These are phyloP conservation scores for Ivindomyrus marchei DNA, from an alignment of 2,113 vertebrate genomes.

Conservation along the genomic window DNA sequence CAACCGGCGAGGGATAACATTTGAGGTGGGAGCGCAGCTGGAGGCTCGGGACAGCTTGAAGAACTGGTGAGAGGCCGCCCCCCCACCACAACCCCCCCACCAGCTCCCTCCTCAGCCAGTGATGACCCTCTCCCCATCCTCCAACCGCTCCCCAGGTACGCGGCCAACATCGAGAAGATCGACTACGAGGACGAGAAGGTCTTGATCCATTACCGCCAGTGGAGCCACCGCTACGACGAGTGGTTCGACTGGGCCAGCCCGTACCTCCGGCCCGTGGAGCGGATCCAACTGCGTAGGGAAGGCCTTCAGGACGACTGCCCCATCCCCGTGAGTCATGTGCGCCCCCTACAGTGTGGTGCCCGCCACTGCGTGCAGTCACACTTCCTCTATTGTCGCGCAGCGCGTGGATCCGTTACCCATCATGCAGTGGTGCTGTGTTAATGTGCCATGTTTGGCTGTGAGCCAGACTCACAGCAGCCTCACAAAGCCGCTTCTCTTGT, in stretches of 20 bases:
- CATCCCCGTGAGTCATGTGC: constrained; percentile 66
- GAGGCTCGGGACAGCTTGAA: constrained; percentile 97
- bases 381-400: not conserved
- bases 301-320: constrained; percentile 76
- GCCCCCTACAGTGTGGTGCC: not conserved
- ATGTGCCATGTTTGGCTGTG: not conserved
- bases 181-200: constrained; percentile 87
- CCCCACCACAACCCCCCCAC: constrained; percentile 27
- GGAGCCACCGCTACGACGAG: constrained; percentile 92
- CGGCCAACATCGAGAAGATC: constrained; percentile 90
- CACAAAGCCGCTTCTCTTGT: not conserved
- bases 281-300: constrained; percentile 83
- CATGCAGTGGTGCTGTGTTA: not conserved
- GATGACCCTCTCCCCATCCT: constrained; percentile 9
- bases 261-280: constrained; percentile 82
- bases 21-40: constrained; percentile 97
- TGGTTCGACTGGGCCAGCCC: constrained; percentile 95
- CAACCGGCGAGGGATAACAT: constrained; percentile 95
- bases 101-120: constrained; percentile 15
- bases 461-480: not conserved
- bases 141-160: constrained; percentile 66
- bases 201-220: constrained; percentile 87
- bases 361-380: not conserved
- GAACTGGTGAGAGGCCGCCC: constrained; percentile 79
- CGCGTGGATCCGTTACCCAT: not conserved